phyloP scores from a whole-genome alignment of 2,888 invertebrate species.

The Drosophila longiperda region DNA sequence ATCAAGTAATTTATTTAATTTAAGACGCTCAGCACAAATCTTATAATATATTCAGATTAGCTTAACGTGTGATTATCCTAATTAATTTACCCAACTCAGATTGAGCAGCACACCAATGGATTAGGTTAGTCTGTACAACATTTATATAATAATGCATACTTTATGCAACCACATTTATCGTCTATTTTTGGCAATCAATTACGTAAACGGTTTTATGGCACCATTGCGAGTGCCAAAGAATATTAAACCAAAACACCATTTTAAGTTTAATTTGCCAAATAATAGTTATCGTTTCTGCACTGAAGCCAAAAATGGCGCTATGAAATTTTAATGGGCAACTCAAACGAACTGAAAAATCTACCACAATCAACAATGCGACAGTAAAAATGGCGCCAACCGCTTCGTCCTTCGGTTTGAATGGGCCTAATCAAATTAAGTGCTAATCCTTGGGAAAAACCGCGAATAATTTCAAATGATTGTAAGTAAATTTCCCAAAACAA shows the following conservation, averaged over 20 bases:
- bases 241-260: constrained; percentile 2
- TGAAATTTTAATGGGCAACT: constrained; percentile 58
- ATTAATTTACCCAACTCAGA: neutral
- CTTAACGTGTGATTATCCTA: too few relatives aligned
- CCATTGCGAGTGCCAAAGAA: neutral
- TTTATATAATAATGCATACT: neutral
- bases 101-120: neutral
- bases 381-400: constrained; percentile 49
- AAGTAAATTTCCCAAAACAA: constrained; percentile 82
- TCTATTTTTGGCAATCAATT: constrained; percentile 10
- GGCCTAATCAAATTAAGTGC: constrained; percentile 80
- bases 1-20: neutral
- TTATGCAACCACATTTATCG: neutral
- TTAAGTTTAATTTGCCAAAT: constrained; percentile 56
- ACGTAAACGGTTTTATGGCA: constrained; percentile 14
- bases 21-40: neutral
- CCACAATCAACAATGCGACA: constrained; percentile 53
- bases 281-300: constrained; percentile 56
- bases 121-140: neutral
- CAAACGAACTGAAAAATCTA: constrained; percentile 68
- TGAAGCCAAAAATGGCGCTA: constrained; percentile 36
- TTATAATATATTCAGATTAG: neutral
- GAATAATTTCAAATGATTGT: constrained; percentile 80
- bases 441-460: constrained; percentile 81
- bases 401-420: constrained; percentile 42